These are phyloP conservation scores for Hydropsyche betteni DNA, from an alignment of 2,888 invertebrate genomes.

Conservation along the genomic window DNA sequence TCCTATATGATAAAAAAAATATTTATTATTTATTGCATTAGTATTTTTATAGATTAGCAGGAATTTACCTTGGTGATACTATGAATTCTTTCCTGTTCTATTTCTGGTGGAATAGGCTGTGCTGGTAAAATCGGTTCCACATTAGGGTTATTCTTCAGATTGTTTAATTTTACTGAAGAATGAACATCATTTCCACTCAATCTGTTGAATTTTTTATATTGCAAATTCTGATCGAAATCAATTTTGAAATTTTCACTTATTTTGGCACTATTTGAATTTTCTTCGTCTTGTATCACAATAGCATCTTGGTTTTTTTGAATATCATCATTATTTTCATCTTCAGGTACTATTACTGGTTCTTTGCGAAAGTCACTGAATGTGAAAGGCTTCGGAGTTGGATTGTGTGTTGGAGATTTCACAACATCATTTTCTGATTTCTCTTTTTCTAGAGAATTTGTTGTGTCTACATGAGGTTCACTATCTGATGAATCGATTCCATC, in stretches of 20 bases:
- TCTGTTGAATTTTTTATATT: slow-evolving; percentile 55
- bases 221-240: slow-evolving; percentile 49
- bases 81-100: slow-evolving; percentile 81
- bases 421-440: slow-evolving; percentile 51
- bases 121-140: slow-evolving; percentile 67
- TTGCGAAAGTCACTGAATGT: slow-evolving; percentile 69
- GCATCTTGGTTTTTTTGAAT: slow-evolving; percentile 1
- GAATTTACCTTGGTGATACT: slow-evolving; percentile 82
- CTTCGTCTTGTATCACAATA: not conserved
- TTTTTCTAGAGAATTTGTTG: slow-evolving; percentile 55
- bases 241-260: not conserved
- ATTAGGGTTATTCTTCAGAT: slow-evolving; percentile 53
- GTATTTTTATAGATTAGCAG: not conserved
- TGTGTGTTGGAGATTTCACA: slow-evolving; percentile 1
- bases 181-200: slow-evolving; percentile 53
- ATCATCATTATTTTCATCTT: slow-evolving; percentile 54
- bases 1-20: slow-evolving; percentile 67
- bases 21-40: not conserved
- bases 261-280: slow-evolving; percentile 26
- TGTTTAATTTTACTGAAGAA: slow-evolving; percentile 57
- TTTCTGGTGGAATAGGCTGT: slow-evolving; percentile 81
- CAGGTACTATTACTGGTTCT: slow-evolving; percentile 55
- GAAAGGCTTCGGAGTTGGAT: slow-evolving; percentile 60
- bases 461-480: slow-evolving; percentile 57
- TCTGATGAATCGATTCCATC: slow-evolving; percentile 58